Evolutionary conservation across 2,797 vertebrate genomes (phyloP).

Genomic region (Squalus acanthias): DNA sequence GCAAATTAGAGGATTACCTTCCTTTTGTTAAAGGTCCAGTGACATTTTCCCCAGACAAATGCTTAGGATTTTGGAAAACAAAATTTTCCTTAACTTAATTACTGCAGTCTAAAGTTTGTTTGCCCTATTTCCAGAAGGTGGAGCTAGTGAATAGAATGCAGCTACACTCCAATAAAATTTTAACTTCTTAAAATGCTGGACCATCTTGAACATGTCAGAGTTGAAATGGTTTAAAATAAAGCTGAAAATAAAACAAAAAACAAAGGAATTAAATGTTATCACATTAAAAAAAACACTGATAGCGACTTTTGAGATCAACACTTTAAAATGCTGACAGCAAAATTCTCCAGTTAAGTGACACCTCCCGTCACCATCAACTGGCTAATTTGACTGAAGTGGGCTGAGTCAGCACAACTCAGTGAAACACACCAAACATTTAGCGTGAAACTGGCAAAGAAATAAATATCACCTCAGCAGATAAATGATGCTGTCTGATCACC

Average conservation of each 20-base stretch:
- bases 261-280: background rate
- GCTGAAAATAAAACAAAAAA: background rate
- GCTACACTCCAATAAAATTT: background rate
- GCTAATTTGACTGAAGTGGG: background rate
- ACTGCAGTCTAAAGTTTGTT: background rate
- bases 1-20: background rate
- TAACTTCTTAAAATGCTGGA: background rate
- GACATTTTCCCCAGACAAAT: background rate
- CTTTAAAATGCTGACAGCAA: background rate
- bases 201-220: background rate
- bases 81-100: background rate
- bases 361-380: background rate
- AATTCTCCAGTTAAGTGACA: background rate
- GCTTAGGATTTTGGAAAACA: background rate
- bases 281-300: conserved; percentile 19
- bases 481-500: background rate
- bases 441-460: conserved; percentile 3
- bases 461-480: background rate
- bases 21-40: background rate
- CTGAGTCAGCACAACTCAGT: background rate
- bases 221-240: background rate
- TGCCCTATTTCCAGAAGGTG: background rate
- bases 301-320: background rate
- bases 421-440: background rate
- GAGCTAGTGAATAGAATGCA: background rate